Percentiles rank a stretch among this genome's conserved stretches.
phyloP scores from a whole-genome alignment of 2,797 vertebrate species.

The Pseudomugil gertrudae region DNA sequence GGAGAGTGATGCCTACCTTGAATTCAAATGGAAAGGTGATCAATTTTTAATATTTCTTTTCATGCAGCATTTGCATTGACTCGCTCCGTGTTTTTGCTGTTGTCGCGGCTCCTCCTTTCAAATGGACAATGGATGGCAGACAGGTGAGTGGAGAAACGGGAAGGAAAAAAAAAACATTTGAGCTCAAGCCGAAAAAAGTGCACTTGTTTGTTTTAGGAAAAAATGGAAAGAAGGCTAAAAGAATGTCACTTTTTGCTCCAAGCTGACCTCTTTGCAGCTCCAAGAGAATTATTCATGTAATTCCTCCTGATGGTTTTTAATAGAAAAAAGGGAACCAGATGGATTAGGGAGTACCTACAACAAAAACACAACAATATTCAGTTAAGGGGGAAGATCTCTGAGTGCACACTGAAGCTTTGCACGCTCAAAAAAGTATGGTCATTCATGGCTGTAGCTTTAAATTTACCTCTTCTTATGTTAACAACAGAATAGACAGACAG shows the following conservation, averaged over 20 bases:
- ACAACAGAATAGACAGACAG: conserved; percentile 41
- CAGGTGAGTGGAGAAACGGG: conserved; percentile 59
- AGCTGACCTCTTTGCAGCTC: neutral
- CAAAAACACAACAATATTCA: conserved; percentile 11
- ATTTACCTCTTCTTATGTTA: conserved; percentile 48
- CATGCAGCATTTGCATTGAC: conserved; percentile 78
- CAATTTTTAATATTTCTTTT: conserved; percentile 80
- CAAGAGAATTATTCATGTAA: conserved; percentile 5
- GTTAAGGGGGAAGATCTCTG: conserved; percentile 35
- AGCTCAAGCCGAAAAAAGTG: conserved; percentile 26
- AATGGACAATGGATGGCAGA: conserved; percentile 72
- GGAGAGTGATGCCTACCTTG: conserved; percentile 83
- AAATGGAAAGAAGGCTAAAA: conserved; percentile 7
- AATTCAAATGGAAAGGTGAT: conserved; percentile 84
- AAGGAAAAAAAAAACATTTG: conserved; percentile 41
- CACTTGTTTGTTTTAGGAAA: conserved; percentile 26
- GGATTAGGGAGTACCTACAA: conserved; percentile 3
- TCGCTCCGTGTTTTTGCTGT: conserved; percentile 56
- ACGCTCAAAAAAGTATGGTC: conserved; percentile 9
- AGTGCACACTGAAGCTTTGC: conserved; percentile 27
- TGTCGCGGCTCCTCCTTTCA: conserved; percentile 42
- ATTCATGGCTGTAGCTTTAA: conserved; percentile 40
- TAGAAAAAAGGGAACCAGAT: neutral
- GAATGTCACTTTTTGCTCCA: neutral
- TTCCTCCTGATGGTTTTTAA: conserved; percentile 4